phyloP scores from a whole-genome alignment of 2,113 vertebrate genomes.

The Solenodon paradoxus region DNA sequence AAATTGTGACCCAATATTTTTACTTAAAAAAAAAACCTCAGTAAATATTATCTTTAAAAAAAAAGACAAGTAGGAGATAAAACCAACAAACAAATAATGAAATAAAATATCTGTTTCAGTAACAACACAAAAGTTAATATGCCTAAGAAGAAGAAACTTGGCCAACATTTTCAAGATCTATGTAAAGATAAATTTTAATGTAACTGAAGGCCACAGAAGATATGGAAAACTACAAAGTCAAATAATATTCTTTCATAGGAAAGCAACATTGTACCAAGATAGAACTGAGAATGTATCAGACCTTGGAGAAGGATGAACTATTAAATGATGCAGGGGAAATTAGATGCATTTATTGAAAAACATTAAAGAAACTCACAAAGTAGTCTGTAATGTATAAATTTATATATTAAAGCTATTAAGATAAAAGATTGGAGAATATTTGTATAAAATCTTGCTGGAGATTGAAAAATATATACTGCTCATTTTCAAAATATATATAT shows the following conservation, averaged over 20 bases:
- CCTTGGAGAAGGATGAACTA: background rate
- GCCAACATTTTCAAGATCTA: background rate
- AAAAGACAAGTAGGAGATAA: background rate
- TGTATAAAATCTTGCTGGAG: background rate
- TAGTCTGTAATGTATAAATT: background rate
- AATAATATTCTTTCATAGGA: background rate
- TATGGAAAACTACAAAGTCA: background rate
- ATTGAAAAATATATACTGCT: background rate
- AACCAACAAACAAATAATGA: background rate
- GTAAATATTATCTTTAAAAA: background rate
- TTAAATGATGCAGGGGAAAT: background rate
- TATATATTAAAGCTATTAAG: background rate
- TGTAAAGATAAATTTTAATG: background rate
- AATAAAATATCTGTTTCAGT: background rate
- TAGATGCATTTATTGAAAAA: background rate
- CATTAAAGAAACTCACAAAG: background rate
- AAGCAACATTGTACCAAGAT: background rate
- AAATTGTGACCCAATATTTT: background rate
- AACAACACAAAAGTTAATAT: background rate
- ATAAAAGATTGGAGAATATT: background rate
- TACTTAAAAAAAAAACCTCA: background rate
- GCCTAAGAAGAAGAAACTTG: background rate
- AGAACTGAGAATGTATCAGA: background rate
- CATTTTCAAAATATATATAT: too few species aligned
- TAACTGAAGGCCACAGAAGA: background rate